Base-by-base conservation (phyloP, 2,888 invertebrate species). In the Chrysolina oricalcia region DNA sequence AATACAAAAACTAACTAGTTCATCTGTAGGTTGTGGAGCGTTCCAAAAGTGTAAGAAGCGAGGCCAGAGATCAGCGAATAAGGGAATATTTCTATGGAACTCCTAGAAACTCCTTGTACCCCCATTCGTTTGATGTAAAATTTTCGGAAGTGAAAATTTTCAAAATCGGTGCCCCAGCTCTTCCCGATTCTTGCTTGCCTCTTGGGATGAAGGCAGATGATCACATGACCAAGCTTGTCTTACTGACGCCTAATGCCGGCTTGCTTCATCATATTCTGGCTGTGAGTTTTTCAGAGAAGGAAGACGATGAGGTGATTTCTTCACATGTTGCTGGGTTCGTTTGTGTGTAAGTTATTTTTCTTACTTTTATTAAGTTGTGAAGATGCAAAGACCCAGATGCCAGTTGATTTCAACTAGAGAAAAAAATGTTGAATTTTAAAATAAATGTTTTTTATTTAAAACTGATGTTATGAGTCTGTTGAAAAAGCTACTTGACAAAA, bases 1-100 rank as follows among this genome's bases (percentile, higher is more conserved):
- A 72, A 59, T 53, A 56, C 53, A 66, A 50, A 11, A 56, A 75
- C 43, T 15, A 64, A 56, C 17, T 50, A 53, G 27, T 74, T 35
- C 15, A 43, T 73, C 73, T 82, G 75, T 80, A 95, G 95, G 95
- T 98, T 8, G 98, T 98, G 0, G 97, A 97, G 87, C 90, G 98
- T 19, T 95, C 93, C 73, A 91, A 93, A 75, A 89, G 92, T 21
- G 91, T 92, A 72, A 90, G 98, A 59, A 91, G 90, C 0, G 97
- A 97, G 86, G 88, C 92, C 0, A 90, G 98, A 50, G 97, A 98
- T 89, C 91, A 92, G 68, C 91, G 96, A 66, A 94, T 98, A 8
- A 90, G 96, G 50, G 96, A 98, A 89, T 99, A 99, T 89, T 99
- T 99, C 90, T 99, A 99, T 90, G 99, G 99, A 0, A 93, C 95